Evolutionary conservation across 2,113 vertebrate genomes (phyloP), one percentile per base, ranked within the genome.

Genomic region (Mus spicilegus): DNA sequence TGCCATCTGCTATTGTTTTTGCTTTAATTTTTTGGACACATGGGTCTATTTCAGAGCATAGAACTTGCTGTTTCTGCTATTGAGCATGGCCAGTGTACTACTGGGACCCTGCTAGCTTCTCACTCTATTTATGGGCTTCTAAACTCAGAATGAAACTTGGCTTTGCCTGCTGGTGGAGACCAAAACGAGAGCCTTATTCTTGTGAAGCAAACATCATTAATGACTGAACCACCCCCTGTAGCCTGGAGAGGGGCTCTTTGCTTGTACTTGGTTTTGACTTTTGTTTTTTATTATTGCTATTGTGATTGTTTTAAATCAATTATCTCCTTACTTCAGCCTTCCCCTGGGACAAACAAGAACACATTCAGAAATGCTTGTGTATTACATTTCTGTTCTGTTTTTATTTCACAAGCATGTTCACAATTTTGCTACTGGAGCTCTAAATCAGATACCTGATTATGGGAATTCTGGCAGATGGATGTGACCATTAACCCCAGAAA

Each of bases 401-500:
- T 95, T 93, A 91, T 87, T 93, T 46, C 78, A 75, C 20, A 89
- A 82, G 22, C 5, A 33, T 82, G 46, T 87, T 93, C 94, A 54
- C 58, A 89, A 69, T 86, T 70, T 7, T 77, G 42, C 33, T 65
- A 65, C 8, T 46, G 4, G 58, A 67, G 20, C 16, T 22, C 13
- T 90, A 65, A 65, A 46, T 39, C 42, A 65, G 51, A 58, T 30
- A 26, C 9, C 16, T 42, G 26, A 89, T 54, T 58, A 2, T 58
- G 51, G 28, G 28, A 14, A 42, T 78, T 63, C 42, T 33, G 33
- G 46, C 7, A 77, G 61, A 78, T 65, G 22, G 58, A 56, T 90
- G 28, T 63, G 56, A 63, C 9, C 39, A 49, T 75, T 90, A 39
- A 49, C 72, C 72, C 6, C 39, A 63, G 73, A 49, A 77, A 90